Percentiles rank a stretch among this genome's conserved stretches.
Evolutionary conservation across 1,140 invertebrate species (phyloP).

Genomic region (Bombus vancouverensis): DNA sequence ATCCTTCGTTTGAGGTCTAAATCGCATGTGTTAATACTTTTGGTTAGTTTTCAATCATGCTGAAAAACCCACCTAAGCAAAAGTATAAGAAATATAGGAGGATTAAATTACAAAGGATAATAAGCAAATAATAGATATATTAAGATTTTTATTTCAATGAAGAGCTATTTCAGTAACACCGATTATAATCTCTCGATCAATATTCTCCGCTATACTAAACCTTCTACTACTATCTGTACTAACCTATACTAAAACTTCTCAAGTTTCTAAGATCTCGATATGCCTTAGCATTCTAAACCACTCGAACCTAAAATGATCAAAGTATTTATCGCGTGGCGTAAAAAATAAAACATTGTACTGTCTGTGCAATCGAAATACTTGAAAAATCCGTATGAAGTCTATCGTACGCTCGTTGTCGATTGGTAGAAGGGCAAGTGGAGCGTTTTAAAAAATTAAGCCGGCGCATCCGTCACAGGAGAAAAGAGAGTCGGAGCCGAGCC

Average conservation of each 20-base stretch:
- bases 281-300: too few relatives aligned
- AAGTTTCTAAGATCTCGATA: not conserved
- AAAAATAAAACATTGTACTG: not conserved
- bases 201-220: too few relatives aligned
- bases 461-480: slow-evolving; percentile 20
- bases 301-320: not conserved
- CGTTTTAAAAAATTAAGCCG: slow-evolving; percentile 61
- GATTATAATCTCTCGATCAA: too few relatives aligned
- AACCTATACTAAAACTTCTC: not conserved
- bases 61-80: too few relatives aligned
- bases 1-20: too few relatives aligned
- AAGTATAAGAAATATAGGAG: too few relatives aligned
- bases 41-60: too few relatives aligned
- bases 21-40: too few relatives aligned
- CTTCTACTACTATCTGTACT: not conserved
- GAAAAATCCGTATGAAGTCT: not conserved
- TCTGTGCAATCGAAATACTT: not conserved
- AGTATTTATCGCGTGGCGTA: not conserved
- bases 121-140: too few relatives aligned
- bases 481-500: not conserved
- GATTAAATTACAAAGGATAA: too few relatives aligned
- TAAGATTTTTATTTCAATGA: too few relatives aligned
- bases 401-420: slow-evolving; percentile 32
- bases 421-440: slow-evolving; percentile 17
- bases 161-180: too few relatives aligned